These are phyloP conservation scores for Elysia chlorotica DNA, from an alignment of 1,140 invertebrate genomes.

Conservation along the genomic window DNA sequence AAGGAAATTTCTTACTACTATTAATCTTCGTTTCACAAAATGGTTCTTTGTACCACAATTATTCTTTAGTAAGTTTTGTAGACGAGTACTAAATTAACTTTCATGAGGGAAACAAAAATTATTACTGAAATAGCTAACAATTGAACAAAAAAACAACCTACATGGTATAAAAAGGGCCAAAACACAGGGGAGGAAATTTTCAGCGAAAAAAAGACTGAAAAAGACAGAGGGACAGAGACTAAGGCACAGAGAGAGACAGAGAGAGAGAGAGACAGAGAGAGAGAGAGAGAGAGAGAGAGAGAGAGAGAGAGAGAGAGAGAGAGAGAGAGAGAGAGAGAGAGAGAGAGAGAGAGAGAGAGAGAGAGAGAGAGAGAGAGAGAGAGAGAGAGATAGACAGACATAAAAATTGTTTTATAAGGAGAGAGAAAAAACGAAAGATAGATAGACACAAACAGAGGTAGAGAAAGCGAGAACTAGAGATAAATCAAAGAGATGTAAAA, in stretches of 20 bases:
- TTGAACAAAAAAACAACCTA: too few species aligned
- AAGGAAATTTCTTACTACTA: too few species aligned
- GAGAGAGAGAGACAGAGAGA: not conserved
- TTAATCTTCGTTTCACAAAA: too few species aligned
- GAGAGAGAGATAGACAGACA: not conserved
- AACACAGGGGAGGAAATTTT: too few species aligned
- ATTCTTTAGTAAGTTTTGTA: too few species aligned
- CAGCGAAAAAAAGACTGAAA: not conserved
- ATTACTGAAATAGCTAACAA: too few species aligned
- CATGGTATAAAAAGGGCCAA: too few species aligned
- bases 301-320: not conserved
- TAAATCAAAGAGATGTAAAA: not conserved
- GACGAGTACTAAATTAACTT: too few species aligned
- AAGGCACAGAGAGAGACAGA: slow-evolving; percentile 1
- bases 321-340: not conserved
- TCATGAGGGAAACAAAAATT: too few species aligned
- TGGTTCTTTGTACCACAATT: too few species aligned
- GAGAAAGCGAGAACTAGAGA: not conserved
- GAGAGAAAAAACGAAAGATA: not conserved
- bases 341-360: slow-evolving; percentile 7
- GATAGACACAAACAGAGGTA: not conserved
- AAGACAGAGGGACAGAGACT: not conserved
- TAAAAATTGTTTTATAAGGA: not conserved
- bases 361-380: slow-evolving; percentile 6
- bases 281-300: not conserved